Percentiles rank a stretch among this genome's conserved stretches.
Conservation (phyloP, 2,113 vertebrate genomes). For the Sphyrna mokarran region DNA sequence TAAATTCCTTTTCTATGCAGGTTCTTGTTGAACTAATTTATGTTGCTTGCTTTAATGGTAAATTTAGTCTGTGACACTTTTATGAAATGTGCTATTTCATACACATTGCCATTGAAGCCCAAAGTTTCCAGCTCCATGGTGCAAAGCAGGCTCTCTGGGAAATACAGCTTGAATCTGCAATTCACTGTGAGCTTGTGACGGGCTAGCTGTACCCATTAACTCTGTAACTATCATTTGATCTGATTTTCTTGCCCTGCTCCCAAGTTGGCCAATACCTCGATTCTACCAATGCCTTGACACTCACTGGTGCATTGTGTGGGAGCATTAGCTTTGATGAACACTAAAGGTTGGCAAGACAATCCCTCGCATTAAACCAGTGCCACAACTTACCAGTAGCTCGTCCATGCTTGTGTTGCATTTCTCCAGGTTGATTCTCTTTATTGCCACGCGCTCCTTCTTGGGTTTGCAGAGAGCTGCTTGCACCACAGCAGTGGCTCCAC, state of each 20-base stretch:
- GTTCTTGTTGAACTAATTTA: background rate
- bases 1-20: background rate
- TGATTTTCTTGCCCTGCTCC: background rate
- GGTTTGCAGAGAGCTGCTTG: constrained; percentile 93
- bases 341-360: background rate
- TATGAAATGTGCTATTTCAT: background rate
- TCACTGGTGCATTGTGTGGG: background rate
- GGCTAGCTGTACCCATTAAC: background rate
- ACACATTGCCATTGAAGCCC: background rate
- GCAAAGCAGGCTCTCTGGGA: background rate
- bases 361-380: background rate
- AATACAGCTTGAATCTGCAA: background rate
- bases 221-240: background rate
- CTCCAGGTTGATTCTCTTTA: constrained; percentile 98
- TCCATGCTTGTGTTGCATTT: constrained; percentile 99
- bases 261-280: background rate
- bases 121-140: background rate
- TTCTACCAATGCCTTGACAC: background rate
- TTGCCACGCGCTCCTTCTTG: constrained; percentile 91
- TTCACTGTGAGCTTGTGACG: background rate
- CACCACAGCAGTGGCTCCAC: constrained; percentile 93
- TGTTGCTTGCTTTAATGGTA: background rate
- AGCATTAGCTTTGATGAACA: too few relatives aligned
- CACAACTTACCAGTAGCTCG: constrained; percentile 82
- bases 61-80: background rate